Percentiles rank a stretch among this genome's conserved stretches.
These are phyloP conservation scores for Oncorhynchus masou DNA, from an alignment of 2,113 vertebrate species.

Conservation along the genomic window DNA sequence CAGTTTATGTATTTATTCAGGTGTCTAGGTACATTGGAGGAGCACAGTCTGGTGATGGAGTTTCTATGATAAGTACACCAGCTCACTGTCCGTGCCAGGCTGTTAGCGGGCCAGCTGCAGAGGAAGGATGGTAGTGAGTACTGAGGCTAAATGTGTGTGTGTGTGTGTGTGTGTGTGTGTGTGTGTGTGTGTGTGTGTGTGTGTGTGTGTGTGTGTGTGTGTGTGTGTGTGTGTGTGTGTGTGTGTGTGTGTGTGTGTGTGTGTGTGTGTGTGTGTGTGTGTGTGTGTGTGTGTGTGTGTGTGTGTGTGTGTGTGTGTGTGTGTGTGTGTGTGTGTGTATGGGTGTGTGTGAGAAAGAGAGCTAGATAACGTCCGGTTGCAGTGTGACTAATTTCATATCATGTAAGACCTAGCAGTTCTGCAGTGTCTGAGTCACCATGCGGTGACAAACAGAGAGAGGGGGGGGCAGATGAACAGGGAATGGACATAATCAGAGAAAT, in stretches of 20 bases:
- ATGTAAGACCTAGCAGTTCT: constrained; percentile 64
- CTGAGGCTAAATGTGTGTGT: neutral
- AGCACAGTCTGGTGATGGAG: constrained; percentile 29
- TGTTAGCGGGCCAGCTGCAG: neutral
- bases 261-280: constrained; percentile 12
- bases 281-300: neutral
- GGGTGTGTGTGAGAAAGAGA: neutral
- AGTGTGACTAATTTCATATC: constrained; percentile 65
- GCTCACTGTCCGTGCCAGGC: constrained; percentile 6
- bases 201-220: constrained; percentile 1
- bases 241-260: neutral
- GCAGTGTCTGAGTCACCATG: constrained; percentile 76
- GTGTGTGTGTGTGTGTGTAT: neutral
- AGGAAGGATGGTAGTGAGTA: neutral
- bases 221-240: constrained; percentile 9
- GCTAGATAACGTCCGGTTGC: constrained; percentile 10
- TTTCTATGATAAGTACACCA: constrained; percentile 25
- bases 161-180: too few species aligned
- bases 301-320: constrained; percentile 4
- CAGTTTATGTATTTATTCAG: constrained; percentile 43
- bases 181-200: too few species aligned
- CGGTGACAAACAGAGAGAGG: constrained; percentile 47
- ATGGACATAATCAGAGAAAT: neutral
- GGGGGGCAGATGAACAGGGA: neutral
- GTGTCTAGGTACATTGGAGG: constrained; percentile 21